These are phyloP conservation scores for Bubalus kerabau DNA, from an alignment of 2,113 vertebrate genomes.

Conservation along the genomic window DNA sequence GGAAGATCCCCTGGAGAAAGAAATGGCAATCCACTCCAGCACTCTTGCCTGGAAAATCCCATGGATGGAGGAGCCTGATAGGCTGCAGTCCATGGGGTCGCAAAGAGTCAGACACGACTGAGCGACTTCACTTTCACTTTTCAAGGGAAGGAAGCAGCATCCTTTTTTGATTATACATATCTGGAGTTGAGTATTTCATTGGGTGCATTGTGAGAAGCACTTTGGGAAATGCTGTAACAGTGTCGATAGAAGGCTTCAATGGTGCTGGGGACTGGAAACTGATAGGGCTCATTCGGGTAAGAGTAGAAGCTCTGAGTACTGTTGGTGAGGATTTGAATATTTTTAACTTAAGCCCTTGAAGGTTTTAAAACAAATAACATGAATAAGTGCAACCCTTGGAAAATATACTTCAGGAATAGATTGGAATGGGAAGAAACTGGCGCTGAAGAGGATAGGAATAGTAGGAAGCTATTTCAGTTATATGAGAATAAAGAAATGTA, in stretches of 20 bases:
- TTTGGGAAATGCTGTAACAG: neutral
- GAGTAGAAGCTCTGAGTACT: neutral
- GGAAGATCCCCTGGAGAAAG: no score
- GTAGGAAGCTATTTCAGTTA: neutral
- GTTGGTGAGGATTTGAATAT: constrained; percentile 6
- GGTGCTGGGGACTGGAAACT: neutral
- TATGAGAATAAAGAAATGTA: neutral
- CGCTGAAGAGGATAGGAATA: neutral
- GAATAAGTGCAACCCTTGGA: neutral
- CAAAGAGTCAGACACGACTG: no score
- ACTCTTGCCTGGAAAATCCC: no score
- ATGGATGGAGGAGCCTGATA: no score
- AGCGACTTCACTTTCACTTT: no score
- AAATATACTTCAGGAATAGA: neutral
- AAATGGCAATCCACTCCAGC: no score
- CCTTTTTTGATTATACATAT: neutral
- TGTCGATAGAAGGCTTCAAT: neutral
- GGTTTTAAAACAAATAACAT: constrained; percentile 7
- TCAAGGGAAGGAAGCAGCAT: neutral
- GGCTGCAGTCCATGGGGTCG: no score
- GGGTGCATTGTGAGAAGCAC: neutral
- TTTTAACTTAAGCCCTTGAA: neutral
- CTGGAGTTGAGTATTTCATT: neutral
- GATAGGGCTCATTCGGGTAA: neutral
- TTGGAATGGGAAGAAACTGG: neutral